Conservation (phyloP, 2,113 vertebrate species). For the Nibea albiflora region DNA sequence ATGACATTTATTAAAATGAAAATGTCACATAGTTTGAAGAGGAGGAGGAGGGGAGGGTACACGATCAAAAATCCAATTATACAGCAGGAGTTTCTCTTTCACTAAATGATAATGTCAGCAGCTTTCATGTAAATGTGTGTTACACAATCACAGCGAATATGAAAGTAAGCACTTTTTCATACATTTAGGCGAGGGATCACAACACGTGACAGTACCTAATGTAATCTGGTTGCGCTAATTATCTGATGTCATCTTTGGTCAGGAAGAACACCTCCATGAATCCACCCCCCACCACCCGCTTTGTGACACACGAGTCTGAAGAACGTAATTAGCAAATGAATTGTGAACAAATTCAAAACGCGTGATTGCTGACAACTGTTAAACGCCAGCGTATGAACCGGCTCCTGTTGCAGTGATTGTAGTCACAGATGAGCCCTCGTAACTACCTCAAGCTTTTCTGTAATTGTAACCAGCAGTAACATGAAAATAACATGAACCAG, state of each 20-base stretch:
- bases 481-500: constrained; percentile 70
- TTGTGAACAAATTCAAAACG: constrained; percentile 15
- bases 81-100: constrained; percentile 69
- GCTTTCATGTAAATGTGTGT: constrained; percentile 76
- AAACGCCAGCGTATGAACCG: constrained; percentile 13
- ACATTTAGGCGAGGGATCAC: not conserved
- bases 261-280: not conserved
- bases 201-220: constrained; percentile 9
- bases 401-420: constrained; percentile 31
- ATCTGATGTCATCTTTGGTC: not conserved
- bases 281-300: not conserved
- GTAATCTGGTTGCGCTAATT: constrained; percentile 10
- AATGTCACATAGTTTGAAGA: constrained; percentile 87
- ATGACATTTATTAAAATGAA: constrained; percentile 91
- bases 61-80: constrained; percentile 86
- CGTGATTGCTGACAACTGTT: constrained; percentile 15
- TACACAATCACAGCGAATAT: not conserved
- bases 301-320: not conserved
- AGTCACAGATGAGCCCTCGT: constrained; percentile 38
- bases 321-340: constrained; percentile 6
- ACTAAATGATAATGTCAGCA: constrained; percentile 87
- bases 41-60: constrained; percentile 28
- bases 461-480: constrained; percentile 73
- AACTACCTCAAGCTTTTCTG: constrained; percentile 54
- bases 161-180: constrained; percentile 29